These are phyloP conservation scores for Chromoteleia sp. DNA, from an alignment of 2,888 invertebrate genomes.

Conservation along the genomic window DNA sequence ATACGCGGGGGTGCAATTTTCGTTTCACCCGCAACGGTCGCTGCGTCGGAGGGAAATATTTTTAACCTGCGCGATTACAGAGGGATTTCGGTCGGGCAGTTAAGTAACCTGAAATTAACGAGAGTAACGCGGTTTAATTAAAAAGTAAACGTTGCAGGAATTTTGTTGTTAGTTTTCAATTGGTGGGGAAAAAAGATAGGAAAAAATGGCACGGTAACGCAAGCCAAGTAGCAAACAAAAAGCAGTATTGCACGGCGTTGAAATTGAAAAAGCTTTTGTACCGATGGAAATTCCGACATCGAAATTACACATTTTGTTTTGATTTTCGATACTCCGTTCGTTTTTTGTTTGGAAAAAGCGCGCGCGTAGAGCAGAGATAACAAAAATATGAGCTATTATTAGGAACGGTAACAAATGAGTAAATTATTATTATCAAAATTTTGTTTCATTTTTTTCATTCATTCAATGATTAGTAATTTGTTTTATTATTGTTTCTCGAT, in stretches of 20 bases:
- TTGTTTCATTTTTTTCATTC: background rate
- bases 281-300: slow-evolving; percentile 25
- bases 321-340: slow-evolving; percentile 27
- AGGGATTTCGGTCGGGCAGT: too few relatives aligned
- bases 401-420: background rate
- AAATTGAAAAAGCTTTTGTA: slow-evolving; percentile 47
- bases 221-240: slow-evolving; percentile 26
- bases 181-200: background rate
- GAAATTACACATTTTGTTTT: slow-evolving; percentile 44
- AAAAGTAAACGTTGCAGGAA: slow-evolving; percentile 11
- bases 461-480: too few relatives aligned
- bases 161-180: background rate
- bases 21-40: too few relatives aligned
- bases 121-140: slow-evolving; percentile 20
- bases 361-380: background rate
- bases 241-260: slow-evolving; percentile 1
- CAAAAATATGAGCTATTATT: slow-evolving; percentile 10
- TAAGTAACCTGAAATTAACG: slow-evolving; percentile 9
- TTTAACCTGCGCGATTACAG: too few relatives aligned
- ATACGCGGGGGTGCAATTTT: background rate
- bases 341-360: slow-evolving; percentile 24
- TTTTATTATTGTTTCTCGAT: too few relatives aligned
- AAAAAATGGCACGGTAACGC: slow-evolving; percentile 1
- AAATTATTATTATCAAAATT: background rate
- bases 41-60: too few relatives aligned